These are phyloP conservation scores for Rhinogobio ventralis DNA, from an alignment of 2,797 vertebrate species.

Conservation along the genomic window DNA sequence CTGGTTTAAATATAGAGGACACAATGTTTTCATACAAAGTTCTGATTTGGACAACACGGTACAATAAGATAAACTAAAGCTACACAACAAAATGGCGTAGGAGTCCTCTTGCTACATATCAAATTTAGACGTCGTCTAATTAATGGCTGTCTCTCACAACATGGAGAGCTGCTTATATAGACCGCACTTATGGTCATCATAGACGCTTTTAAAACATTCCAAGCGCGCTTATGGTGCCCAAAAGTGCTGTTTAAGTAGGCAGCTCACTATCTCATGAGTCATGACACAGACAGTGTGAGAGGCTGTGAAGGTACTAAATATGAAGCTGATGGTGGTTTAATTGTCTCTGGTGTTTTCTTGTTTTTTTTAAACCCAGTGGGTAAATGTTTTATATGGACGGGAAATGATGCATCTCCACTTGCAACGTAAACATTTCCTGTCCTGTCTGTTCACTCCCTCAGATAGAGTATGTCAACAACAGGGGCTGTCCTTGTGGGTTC, in stretches of 20 bases:
- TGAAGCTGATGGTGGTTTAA: not conserved
- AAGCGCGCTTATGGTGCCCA: not conserved
- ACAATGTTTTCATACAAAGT: not conserved
- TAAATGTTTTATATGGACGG: not conserved
- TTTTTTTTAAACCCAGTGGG: not conserved
- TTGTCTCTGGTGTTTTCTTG: conserved; percentile 12
- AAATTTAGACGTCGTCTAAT: conserved; percentile 42
- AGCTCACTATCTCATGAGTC: conserved; percentile 11
- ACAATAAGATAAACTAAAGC: conserved; percentile 52
- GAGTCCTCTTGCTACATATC: conserved; percentile 25
- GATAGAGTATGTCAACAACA: conserved; percentile 98
- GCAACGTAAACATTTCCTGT: conserved; percentile 48
- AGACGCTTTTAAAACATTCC: not conserved
- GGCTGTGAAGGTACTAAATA: not conserved
- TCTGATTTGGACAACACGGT: not conserved
- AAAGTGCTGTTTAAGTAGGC: conserved; percentile 24
- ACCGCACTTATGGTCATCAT: not conserved
- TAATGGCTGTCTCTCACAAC: conserved; percentile 33
- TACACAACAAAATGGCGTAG: conserved; percentile 65
- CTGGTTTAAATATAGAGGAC: not conserved
- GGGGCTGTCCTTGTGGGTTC: conserved; percentile 96
- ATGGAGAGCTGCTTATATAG: conserved; percentile 1
- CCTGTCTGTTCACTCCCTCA: conserved; percentile 67
- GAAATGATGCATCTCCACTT: conserved; percentile 9
- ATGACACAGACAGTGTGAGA: not conserved